Conservation (phyloP, 1,140 invertebrate genomes). For the Onthophagus taurus region DNA sequence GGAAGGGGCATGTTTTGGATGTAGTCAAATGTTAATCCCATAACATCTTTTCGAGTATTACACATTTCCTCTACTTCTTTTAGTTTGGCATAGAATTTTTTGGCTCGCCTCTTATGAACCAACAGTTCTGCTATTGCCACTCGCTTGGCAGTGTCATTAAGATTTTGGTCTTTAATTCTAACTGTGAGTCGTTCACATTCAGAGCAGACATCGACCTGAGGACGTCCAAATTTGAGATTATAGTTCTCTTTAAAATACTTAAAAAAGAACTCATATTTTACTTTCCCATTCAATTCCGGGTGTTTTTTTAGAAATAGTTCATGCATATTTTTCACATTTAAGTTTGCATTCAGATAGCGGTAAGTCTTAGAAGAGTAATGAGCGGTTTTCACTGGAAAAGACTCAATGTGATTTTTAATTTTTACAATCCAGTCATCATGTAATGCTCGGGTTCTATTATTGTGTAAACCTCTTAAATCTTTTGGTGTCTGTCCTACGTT, state of each 20-base stretch:
- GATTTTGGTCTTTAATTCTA: slow-evolving; percentile 8
- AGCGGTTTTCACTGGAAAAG: slow-evolving; percentile 18
- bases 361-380: slow-evolving; percentile 20
- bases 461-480: slow-evolving; percentile 17
- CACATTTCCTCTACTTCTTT: too few species aligned
- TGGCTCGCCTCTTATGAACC: slow-evolving; percentile 22
- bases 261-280: slow-evolving; percentile 28
- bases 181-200: slow-evolving; percentile 19
- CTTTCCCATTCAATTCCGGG: slow-evolving; percentile 16
- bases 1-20: slow-evolving; percentile 29
- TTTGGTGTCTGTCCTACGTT: slow-evolving; percentile 13
- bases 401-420: slow-evolving; percentile 18
- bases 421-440: slow-evolving; percentile 12
- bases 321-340: too few species aligned
- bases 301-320: slow-evolving; percentile 25
- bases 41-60: slow-evolving; percentile 16
- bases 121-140: slow-evolving; percentile 23
- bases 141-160: slow-evolving; percentile 22
- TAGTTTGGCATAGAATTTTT: slow-evolving; percentile 26
- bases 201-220: slow-evolving; percentile 28
- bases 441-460: slow-evolving; percentile 15
- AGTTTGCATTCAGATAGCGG: slow-evolving; percentile 27
- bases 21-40: slow-evolving; percentile 28
- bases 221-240: slow-evolving; percentile 25
- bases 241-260: slow-evolving; percentile 30